A percentile compares a stretch with the other conserved stretches of the same genome.
Evolutionary conservation across 2,888 invertebrate species (phyloP).

Genomic region (Rambutsinella grinnellia): DNA sequence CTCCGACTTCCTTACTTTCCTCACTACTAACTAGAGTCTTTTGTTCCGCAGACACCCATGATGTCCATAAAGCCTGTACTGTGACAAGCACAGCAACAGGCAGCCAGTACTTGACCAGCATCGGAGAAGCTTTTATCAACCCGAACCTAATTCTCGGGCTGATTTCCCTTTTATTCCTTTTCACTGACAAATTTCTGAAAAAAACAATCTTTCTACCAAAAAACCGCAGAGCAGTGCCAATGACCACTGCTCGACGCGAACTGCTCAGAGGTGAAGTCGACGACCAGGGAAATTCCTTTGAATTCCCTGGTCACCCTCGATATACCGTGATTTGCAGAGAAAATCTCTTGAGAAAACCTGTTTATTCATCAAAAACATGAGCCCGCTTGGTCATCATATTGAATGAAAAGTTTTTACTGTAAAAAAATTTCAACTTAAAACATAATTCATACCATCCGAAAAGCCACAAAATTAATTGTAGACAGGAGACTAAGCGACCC

Average conservation of each 20-base stretch:
- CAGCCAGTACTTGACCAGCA: constrained; percentile 51
- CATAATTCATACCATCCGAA: background rate
- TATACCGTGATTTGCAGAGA: background rate
- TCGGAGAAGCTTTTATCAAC: constrained; percentile 17
- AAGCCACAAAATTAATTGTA: no score
- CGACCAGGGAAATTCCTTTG: constrained; percentile 32
- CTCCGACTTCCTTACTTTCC: constrained; percentile 36
- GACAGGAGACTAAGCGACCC: no score
- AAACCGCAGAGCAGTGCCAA: constrained; percentile 40
- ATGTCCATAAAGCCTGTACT: constrained; percentile 36
- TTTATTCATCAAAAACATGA: constrained; percentile 38
- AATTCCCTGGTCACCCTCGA: background rate
- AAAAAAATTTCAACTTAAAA: background rate
- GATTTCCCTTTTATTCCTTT: constrained; percentile 4
- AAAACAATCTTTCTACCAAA: background rate
- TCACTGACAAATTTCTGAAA: background rate
- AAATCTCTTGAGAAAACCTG: constrained; percentile 42
- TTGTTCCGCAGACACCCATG: constrained; percentile 19
- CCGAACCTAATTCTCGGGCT: constrained; percentile 21
- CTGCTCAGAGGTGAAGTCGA: constrained; percentile 31
- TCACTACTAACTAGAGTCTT: constrained; percentile 8
- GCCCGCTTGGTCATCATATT: constrained; percentile 10
- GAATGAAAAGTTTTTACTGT: background rate
- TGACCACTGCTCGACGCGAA: constrained; percentile 46
- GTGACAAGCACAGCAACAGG: constrained; percentile 50